phyloP scores from a whole-genome alignment of 2,113 vertebrate genomes.

The Ptyas mucosa region DNA sequence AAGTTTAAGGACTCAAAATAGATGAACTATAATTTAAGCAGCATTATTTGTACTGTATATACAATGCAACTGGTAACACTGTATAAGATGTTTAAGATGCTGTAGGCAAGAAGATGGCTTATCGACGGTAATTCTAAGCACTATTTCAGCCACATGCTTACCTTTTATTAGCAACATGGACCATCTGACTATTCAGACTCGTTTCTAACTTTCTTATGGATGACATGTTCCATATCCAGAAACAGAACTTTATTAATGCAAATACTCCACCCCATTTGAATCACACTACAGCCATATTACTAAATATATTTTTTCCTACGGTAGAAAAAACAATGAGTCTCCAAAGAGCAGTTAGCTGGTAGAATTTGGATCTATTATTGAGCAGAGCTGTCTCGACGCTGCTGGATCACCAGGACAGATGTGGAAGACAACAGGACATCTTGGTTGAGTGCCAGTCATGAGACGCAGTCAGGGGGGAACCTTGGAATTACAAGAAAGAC shows the following conservation, averaged over 20 bases:
- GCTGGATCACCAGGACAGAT: not conserved
- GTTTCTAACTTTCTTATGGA: not conserved
- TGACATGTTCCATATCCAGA: not conserved
- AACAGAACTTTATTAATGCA: not conserved
- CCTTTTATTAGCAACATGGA: not conserved
- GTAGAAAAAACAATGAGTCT: not conserved
- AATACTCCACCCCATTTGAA: slow-evolving; percentile 8
- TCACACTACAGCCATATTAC: not conserved
- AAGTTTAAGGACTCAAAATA: not conserved
- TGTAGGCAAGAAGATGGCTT: not conserved
- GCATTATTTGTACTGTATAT: not conserved
- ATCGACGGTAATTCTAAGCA: too few relatives aligned
- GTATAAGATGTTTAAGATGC: not conserved
- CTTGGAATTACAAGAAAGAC: not conserved
- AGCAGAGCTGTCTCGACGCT: accelerated
- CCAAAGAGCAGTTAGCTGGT: not conserved
- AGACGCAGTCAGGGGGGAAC: not conserved
- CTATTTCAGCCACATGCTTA: not conserved
- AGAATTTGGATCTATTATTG: not conserved
- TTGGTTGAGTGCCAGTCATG: slow-evolving; percentile 5
- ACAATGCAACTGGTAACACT: not conserved
- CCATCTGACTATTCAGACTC: not conserved
- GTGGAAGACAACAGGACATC: not conserved
- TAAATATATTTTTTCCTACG: not conserved
- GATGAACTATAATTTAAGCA: not conserved